Evolutionary conservation across 2,888 invertebrate genomes (phyloP), one percentile per base, ranked within the genome.

Genomic region (Strigamia crassipes): DNA sequence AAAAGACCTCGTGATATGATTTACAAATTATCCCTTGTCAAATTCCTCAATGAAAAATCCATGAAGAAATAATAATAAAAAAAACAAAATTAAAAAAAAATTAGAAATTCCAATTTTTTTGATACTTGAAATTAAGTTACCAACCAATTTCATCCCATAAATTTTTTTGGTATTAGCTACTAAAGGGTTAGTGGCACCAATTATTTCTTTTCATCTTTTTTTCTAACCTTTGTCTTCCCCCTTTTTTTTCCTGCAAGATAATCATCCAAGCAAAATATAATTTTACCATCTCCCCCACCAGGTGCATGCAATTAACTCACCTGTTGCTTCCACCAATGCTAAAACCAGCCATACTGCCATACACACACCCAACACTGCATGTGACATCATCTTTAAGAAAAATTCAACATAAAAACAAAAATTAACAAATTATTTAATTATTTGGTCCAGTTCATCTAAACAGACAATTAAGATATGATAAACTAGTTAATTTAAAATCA

Each of bases 151-250:
- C 38, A 38, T 38, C 2, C 38, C 38, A 38, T 38, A 6, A 38
- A 38, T 38, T 38, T 38, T 38, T 51, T 66, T 66, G 8, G 18
- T 9, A 66, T 1, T 66, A 12, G 18, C 61, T 9, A 18, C 21
- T 23, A 66, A 66, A 66, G 61, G 61, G 61, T 66, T 66, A 66
- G 61, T 66, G 61, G 61, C 61, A 66, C 61, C 61, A 66, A 23
- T 66, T 66, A 66, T 23, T 66, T 66, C 23, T 66, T 66, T 66
- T 61, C 61, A 9, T 21, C 3, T 23, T 66, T 42, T 42, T 42
- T 15, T 5, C 5, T 5, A 61, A 23, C 21, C 23, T 66, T 66
- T 0, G 23, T 9, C 23, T 66, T 12, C 61, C 61, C 46, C 46
- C 15, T 66, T 23, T 66, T 23, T 66, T 66, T 23, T 23, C 4